Evolutionary conservation across 2,113 vertebrate genomes (phyloP), one percentile per base, ranked within the genome.

Genomic region (Scalopus aquaticus): DNA sequence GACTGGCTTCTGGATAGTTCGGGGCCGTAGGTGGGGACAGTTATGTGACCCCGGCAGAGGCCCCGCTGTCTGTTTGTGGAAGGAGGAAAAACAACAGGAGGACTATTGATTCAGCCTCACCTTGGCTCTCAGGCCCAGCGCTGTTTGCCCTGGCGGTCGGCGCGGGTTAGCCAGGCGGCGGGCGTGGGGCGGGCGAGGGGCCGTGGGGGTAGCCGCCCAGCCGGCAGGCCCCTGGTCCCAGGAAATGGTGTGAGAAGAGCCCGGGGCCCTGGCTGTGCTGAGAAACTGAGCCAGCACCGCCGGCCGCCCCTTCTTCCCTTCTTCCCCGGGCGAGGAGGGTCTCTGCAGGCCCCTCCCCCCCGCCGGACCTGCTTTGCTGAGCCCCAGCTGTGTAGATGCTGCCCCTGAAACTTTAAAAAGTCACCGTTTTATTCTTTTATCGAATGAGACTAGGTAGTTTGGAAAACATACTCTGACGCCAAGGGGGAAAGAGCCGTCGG

Each of bases 51-150:
- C 93, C 11, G 5, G 90, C 93, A 85, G 93, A 90, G 90, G 96
- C 96, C 81, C 92, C 1, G 24, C 84, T 78, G 83, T 94, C 90
- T 97, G 90, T 97, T 97, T 97, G 95, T 97, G 32, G 81, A 97
- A 85, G 95, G 95, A 96, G 92, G 96, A 95, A 92, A 93, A 97
- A 96, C 95, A 96, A 88, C 97, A 89, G 15, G 87, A 70, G 15
- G 87, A 70, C 95, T 97, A 97, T 97, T 97, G 96, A 97, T 96
- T 96, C 87, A 90, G 94, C 93, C 95, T 97, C 95, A 96, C 97
- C 96, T 97, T 92, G 95, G 96, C 0, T 46, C 92, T 88, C 94
- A 90, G 91, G 96, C 97, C 73, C 79, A 22, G 93, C 96, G 94
- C 88, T 28, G 54, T 56, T 17, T 5, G 54, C 51, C 51, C 51